These are phyloP conservation scores for Hirudinaria manillensis DNA, from an alignment of 2,888 invertebrate genomes.

Conservation along the genomic window DNA sequence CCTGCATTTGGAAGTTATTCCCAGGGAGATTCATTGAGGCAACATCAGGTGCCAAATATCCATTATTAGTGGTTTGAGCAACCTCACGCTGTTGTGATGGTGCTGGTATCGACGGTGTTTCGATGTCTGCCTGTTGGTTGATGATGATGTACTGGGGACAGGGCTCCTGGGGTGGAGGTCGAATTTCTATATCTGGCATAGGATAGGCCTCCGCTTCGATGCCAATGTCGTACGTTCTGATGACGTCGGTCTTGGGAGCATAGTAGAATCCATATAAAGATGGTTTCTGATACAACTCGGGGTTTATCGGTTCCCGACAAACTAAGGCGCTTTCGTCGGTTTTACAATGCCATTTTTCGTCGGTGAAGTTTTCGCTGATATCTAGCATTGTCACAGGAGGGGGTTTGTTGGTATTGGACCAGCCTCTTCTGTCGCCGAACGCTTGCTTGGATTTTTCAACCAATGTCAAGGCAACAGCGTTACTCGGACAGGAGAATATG, in stretches of 20 bases:
- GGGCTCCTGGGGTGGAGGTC: background rate
- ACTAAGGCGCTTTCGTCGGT: background rate
- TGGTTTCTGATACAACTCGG: conserved; percentile 33
- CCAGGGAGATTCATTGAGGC: too few species aligned
- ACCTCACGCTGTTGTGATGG: background rate
- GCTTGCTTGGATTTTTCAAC: conserved; percentile 16
- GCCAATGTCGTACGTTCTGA: conserved; percentile 17
- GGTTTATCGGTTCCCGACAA: conserved; percentile 10
- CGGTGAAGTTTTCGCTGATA: conserved; percentile 2
- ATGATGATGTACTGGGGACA: conserved; percentile 2
- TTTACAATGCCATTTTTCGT: background rate
- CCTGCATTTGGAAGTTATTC: too few species aligned
- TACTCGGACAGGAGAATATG: conserved; percentile 29
- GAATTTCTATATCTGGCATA: background rate
- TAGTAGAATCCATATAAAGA: conserved; percentile 33
- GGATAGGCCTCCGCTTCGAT: background rate
- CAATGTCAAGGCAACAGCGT: conserved; percentile 23
- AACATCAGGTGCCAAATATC: too few species aligned
- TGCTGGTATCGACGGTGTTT: background rate
- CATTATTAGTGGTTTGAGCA: background rate
- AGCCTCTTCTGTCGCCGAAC: conserved; percentile 30
- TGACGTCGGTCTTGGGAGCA: conserved; percentile 19
- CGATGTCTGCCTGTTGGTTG: conserved; percentile 4
- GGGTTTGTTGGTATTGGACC: conserved; percentile 25
- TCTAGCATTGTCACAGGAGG: background rate